phyloP scores from a whole-genome alignment of 1,140 invertebrate genomes.

The Cheumatopsyche charites region DNA sequence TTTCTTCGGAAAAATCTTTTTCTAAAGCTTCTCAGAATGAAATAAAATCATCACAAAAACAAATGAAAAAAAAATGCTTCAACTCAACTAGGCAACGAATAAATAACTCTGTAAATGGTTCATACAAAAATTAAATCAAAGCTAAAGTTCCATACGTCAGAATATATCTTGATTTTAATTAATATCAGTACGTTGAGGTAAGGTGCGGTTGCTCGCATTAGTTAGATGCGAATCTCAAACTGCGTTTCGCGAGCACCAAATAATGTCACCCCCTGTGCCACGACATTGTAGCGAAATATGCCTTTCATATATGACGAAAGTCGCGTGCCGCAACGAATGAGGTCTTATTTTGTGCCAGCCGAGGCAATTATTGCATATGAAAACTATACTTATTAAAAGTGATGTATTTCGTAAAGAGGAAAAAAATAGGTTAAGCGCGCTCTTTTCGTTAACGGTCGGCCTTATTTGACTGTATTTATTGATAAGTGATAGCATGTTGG shows the following conservation, averaged over 20 bases:
- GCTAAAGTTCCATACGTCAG: not conserved
- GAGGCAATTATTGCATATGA: not conserved
- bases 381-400: no score
- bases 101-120: no score
- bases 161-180: not conserved
- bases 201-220: not conserved
- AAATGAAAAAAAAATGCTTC: no score
- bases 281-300: not conserved
- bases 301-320: constrained; percentile 12
- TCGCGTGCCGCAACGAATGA: constrained; percentile 5
- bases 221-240: constrained; percentile 9
- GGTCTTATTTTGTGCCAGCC: not conserved
- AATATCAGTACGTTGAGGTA: not conserved
- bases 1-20: no score
- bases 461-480: no score
- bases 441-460: no score
- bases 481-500: no score
- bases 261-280: not conserved
- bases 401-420: no score
- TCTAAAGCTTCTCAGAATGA: no score
- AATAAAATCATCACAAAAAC: no score
- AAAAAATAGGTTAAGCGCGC: no score
- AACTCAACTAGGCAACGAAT: no score
- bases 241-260: constrained; percentile 3
- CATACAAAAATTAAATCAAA: not conserved